Evolutionary conservation across 92 coral and sea anemone genomes (phyloP), one percentile per base, ranked within the genome.

Genomic region (Palythoa caribaeorum): DNA sequence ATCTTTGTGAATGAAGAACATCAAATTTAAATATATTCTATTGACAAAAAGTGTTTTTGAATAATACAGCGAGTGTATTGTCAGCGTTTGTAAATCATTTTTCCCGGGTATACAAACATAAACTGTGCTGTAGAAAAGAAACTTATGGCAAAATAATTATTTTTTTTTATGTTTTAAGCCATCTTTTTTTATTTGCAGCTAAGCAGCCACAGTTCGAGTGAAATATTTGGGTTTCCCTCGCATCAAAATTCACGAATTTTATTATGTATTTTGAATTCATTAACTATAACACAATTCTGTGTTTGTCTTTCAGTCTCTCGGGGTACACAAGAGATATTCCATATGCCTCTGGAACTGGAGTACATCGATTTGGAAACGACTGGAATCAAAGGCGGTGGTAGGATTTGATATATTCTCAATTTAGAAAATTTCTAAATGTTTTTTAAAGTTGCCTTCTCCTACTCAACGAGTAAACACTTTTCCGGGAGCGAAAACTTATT

Each of bases 351-450:
- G 98, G 98, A 93, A 84, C 88, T 93, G 40, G 98, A 95, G 74
- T 95, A 95, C 80, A 95, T 95, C 38, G 98, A 95, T 80, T 86
- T 95, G 80, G 96, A 93, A 80, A 93, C 96, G 4, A 95, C 98
- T 3, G 96, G 98, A 14, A 90, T 95, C 10, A n/a, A 95, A 77
- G 93, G 94, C 59, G 50, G 90, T 69, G 98, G 98, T 95, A 87
- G 84, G 96, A 63, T 3, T 19, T 15, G 47, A 37, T 21, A 63
- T 68, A 6, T 81, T 39, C 55, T 20, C 21, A 63, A 81, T 81
- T 66, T 81, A 66, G 59, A 66, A 44, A 44, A 81, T 37, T 28
- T 63, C 40, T n/a, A 13, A 11, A n/a, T 60, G 84, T 12, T 65
- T 80, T 36, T 28, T 63, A 37, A 62, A 11, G 3, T 35, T 68